Evolutionary conservation across 1,140 invertebrate genomes (phyloP), one percentile per base, ranked within the genome.

Genomic region (Drosophila azteca): DNA sequence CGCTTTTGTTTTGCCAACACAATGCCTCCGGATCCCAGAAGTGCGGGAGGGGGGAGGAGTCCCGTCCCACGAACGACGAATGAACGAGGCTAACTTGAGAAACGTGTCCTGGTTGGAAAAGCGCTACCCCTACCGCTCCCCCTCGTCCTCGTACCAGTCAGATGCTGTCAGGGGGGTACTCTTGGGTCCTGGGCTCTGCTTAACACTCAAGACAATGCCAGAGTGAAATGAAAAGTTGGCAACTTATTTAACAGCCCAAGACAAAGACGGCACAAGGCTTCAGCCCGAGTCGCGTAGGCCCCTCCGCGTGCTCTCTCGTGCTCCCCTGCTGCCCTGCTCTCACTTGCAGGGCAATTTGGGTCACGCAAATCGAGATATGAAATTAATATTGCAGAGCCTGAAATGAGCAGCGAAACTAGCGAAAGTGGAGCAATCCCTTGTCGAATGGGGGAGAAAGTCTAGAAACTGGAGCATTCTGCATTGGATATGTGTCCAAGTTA

Each of bases 1-100:
- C 78, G 78, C 73, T 80, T 82, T 88, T 87, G 84, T 85, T 88
- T 88, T 62, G 59, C 48, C 77, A 74, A 52, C 81, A 87, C 83
- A 88, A 82, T 82, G 74, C 48, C 41, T 44, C 17, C 22, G 58
- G 24, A n/a, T 39, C 46, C 55, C 24, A 51, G 50, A 53, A 49
- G 46, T 41, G 39, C 15, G 15, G 59, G 24, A 8, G 46, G 15
- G 9, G 13, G 6, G 29, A 2, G 48, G 31, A n/a, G n/a, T n/a
- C n/a, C n/a, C n/a, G 31, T 13, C 35, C 35, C 35, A 13, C 35
- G 35, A 39, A 13, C 13, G n/a, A 15, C 3, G 75, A 62, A 74
- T 66, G 58, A 85, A 87, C 46, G 66, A 66, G 49, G 49, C 61
- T 80, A 71, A 77, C 81, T 85, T 84, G 77, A 85, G 81, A 49